Conservation (phyloP, 1,140 invertebrate species). For the Drosophila repleta region DNA sequence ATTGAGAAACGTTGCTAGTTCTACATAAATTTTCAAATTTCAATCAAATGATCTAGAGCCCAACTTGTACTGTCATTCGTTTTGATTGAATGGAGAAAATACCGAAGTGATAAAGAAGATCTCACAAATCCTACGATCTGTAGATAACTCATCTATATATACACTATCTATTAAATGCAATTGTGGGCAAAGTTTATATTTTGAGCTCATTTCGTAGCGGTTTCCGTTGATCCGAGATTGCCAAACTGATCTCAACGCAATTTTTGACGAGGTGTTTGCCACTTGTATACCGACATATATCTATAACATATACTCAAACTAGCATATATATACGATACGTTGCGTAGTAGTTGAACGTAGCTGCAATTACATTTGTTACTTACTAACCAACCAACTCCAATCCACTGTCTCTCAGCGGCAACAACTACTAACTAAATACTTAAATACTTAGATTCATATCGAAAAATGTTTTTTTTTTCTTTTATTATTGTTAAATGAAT, state of each 20-base stretch:
- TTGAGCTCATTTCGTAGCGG: neutral
- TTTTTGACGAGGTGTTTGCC: constrained; percentile 11
- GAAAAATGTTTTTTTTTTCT: neutral
- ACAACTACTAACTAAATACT: neutral
- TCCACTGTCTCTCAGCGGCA: constrained; percentile 14
- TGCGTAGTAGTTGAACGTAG: constrained; percentile 42
- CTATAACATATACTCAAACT: constrained; percentile 2
- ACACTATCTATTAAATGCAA: neutral
- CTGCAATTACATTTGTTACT: constrained; percentile 32
- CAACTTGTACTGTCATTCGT: constrained; percentile 62
- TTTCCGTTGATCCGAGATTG: constrained; percentile 20
- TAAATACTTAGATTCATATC: constrained; percentile 13
- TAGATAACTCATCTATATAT: neutral
- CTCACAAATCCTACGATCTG: constrained; percentile 7
- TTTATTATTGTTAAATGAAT: constrained; percentile 17
- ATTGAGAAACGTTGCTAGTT: constrained; percentile 81
- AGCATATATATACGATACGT: constrained; percentile 13
- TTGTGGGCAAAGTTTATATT: constrained; percentile 5
- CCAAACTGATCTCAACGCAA: constrained; percentile 1
- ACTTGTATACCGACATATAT: constrained; percentile 7
- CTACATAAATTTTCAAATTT: constrained; percentile 65
- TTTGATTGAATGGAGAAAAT: constrained; percentile 48
- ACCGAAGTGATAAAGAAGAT: no score
- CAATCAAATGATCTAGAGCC: constrained; percentile 22
- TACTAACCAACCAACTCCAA: constrained; percentile 29